Evolutionary conservation across 2,797 vertebrate species (phyloP).

Genomic region (Coilia nasus): DNA sequence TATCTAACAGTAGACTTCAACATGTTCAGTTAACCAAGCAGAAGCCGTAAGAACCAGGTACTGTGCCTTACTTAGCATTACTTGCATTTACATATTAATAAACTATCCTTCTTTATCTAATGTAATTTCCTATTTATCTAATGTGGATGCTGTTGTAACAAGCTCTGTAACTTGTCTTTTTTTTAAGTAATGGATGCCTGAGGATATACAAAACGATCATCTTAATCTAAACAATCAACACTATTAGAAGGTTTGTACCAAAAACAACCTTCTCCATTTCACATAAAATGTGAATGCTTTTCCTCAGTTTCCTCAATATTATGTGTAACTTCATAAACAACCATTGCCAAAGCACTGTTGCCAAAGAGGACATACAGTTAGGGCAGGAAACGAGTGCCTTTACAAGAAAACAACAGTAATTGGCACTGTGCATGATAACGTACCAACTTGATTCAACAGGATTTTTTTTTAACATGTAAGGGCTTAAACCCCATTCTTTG

Average conservation of each 20-base stretch:
- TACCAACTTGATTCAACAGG: neutral
- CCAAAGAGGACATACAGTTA: neutral
- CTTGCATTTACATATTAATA: neutral
- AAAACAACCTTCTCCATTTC: neutral
- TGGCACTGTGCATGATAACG: neutral
- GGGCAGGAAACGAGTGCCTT: neutral
- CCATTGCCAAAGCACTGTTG: neutral
- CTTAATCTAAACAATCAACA: neutral
- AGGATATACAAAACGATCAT: neutral
- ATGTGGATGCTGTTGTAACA: neutral
- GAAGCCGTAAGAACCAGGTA: neutral
- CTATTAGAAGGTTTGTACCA: neutral
- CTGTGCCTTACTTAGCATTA: neutral
- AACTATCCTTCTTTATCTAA: neutral
- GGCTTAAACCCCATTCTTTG: neutral
- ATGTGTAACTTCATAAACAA: neutral
- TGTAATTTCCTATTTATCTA: neutral
- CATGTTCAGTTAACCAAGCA: neutral
- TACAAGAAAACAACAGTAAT: neutral
- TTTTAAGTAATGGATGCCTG: neutral
- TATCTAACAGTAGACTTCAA: neutral
- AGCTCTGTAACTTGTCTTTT: neutral
- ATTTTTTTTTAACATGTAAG: neutral
- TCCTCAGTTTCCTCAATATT: neutral
- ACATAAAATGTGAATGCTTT: neutral